A percentile compares a stretch with the other conserved stretches of the same genome.
Evolutionary conservation across 2,888 invertebrate species (phyloP).

Genomic region (Tortrix viridana): DNA sequence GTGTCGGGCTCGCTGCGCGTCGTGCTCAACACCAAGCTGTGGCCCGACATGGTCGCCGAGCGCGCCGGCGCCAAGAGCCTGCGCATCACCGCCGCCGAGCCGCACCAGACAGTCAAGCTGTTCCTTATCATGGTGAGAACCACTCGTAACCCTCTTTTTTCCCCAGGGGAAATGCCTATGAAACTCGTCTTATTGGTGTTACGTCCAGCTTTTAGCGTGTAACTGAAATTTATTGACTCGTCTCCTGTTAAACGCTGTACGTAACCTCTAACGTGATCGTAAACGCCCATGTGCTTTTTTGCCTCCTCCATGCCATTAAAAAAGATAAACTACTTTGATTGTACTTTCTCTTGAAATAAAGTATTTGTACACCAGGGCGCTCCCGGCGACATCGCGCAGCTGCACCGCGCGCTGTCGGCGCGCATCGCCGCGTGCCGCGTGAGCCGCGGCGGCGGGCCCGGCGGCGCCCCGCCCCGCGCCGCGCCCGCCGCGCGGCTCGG

Average conservation of each 20-base stretch:
- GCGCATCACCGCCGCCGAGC: slow-evolving; percentile 93
- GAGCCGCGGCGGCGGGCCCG: slow-evolving; percentile 58
- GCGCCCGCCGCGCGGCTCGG: slow-evolving; percentile 41
- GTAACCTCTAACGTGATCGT: too few species aligned
- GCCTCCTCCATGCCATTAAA: too few species aligned
- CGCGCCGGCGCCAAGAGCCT: slow-evolving; percentile 94
- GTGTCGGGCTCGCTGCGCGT: slow-evolving; percentile 95
- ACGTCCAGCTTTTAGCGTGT: too few species aligned
- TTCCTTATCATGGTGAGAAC: slow-evolving; percentile 91
- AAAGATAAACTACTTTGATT: too few species aligned
- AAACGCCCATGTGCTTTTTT: too few species aligned
- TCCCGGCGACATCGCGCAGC: slow-evolving; percentile 68
- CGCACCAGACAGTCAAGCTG: slow-evolving; percentile 92
- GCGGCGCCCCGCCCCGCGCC: slow-evolving; percentile 54
- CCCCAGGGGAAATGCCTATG: neutral
- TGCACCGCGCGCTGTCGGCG: slow-evolving; percentile 63
- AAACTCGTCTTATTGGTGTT: too few species aligned
- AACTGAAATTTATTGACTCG: too few species aligned
- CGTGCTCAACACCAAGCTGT: slow-evolving; percentile 96
- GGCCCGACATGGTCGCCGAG: slow-evolving; percentile 96
- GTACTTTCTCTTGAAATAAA: too few species aligned
- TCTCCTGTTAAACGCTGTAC: too few species aligned
- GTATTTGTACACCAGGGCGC: slow-evolving; percentile 61
- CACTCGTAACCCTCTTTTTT: neutral
- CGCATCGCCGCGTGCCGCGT: slow-evolving; percentile 65